These are phyloP conservation scores for Ailuropoda melanoleuca DNA, from an alignment of 2,113 vertebrate species.

Conservation along the genomic window DNA sequence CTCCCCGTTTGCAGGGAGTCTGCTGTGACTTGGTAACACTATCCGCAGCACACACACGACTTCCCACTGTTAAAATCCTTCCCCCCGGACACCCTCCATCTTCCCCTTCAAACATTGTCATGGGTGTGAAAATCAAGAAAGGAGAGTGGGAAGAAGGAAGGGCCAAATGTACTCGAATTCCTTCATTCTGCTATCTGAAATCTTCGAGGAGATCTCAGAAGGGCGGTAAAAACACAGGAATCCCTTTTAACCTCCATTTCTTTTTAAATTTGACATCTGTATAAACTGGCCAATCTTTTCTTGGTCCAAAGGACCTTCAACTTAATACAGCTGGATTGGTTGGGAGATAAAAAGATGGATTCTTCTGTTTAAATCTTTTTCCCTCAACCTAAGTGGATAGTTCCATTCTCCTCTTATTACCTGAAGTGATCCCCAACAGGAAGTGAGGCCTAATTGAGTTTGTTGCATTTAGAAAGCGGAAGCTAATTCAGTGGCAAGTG, in stretches of 20 bases:
- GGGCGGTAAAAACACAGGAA: neutral
- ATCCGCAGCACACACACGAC: fast-evolving
- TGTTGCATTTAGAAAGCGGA: slow-evolving; percentile 28
- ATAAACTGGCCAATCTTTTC: neutral
- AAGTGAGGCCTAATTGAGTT: slow-evolving; percentile 55
- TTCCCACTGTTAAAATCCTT: neutral
- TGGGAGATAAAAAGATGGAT: neutral
- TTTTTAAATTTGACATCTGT: neutral
- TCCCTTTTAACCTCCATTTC: neutral
- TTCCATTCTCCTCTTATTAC: slow-evolving; percentile 15
- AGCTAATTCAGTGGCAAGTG: neutral
- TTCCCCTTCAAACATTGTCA: neutral
- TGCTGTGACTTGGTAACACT: neutral
- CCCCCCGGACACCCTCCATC: too few species aligned
- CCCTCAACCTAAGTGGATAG: slow-evolving; percentile 44
- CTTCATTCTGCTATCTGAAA: neutral
- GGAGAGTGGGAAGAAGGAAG: neutral
- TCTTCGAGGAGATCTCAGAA: neutral
- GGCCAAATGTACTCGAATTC: neutral
- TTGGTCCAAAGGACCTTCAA: slow-evolving; percentile 30
- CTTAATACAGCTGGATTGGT: neutral
- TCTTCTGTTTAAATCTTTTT: neutral
- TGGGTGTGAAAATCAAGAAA: neutral
- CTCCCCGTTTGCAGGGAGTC: fast-evolving
- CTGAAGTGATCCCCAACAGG: slow-evolving; percentile 16